These are phyloP conservation scores for Euphydryas editha DNA, from an alignment of 2,888 invertebrate genomes.

Conservation along the genomic window DNA sequence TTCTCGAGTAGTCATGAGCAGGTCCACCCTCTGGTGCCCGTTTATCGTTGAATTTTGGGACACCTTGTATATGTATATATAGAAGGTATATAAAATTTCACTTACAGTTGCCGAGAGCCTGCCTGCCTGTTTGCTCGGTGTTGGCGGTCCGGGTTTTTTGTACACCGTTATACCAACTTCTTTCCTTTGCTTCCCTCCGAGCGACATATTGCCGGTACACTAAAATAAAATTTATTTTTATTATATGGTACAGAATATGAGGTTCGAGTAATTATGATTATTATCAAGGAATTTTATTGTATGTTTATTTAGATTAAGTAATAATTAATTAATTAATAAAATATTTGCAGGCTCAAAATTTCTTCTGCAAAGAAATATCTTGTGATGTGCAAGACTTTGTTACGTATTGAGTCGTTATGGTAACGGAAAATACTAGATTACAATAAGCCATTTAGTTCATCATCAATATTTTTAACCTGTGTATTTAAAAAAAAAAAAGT, in stretches of 20 bases:
- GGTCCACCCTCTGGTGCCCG: too few relatives aligned
- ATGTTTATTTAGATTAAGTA: neutral
- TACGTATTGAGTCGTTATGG: neutral
- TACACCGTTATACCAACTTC: slow-evolving; percentile 89
- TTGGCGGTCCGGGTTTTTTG: slow-evolving; percentile 93
- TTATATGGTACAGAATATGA: neutral
- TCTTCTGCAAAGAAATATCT: neutral
- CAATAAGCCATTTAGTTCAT: neutral
- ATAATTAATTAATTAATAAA: neutral
- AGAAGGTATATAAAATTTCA: neutral
- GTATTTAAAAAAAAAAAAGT: too few relatives aligned
- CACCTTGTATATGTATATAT: neutral
- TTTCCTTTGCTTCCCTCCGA: slow-evolving; percentile 74
- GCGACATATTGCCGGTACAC: slow-evolving; percentile 49
- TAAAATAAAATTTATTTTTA: slow-evolving; percentile 30
- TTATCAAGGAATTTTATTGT: too few relatives aligned
- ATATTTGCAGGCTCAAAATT: neutral
- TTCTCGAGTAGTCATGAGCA: too few relatives aligned
- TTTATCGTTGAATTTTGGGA: neutral
- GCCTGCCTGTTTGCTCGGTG: slow-evolving; percentile 92
- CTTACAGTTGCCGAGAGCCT: slow-evolving; percentile 87
- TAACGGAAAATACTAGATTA: neutral
- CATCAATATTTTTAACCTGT: neutral
- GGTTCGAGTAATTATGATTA: neutral
- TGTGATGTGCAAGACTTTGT: neutral